Percentiles rank a stretch among this genome's conserved stretches.
These are phyloP conservation scores for Leptopilina syphax DNA, from an alignment of 2,888 invertebrate species.

Conservation along the genomic window DNA sequence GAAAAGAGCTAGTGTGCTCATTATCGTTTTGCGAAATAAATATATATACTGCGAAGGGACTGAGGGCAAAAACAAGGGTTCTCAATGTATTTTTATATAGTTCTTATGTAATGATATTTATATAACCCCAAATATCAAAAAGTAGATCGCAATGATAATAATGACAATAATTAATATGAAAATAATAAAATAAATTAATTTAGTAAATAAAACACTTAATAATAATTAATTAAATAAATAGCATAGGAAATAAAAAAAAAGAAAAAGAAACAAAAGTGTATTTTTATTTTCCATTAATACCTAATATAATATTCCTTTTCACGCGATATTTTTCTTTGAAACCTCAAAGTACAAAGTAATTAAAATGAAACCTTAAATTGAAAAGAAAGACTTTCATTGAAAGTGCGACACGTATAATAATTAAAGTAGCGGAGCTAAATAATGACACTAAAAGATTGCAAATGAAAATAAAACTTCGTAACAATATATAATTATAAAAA, in stretches of 20 bases:
- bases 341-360: neutral
- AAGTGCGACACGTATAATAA: no score
- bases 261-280: no score
- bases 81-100: conserved; percentile 13
- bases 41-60: conserved; percentile 22
- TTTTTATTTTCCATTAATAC: neutral
- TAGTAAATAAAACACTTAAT: no score
- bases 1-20: conserved; percentile 23
- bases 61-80: conserved; percentile 10
- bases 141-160: neutral
- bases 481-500: no score
- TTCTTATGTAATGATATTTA: no score
- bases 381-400: no score
- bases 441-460: no score
- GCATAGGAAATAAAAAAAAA: neutral
- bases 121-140: neutral
- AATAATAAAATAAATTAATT: neutral
- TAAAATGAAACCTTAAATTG: no score
- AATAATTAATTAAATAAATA: neutral
- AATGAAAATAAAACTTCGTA: no score
- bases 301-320: neutral
- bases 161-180: neutral
- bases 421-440: no score
- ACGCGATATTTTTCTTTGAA: conserved; percentile 5
- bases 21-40: conserved; percentile 8